phyloP scores from a whole-genome alignment of 2,113 vertebrate species.

The Zootoca vivipara region DNA sequence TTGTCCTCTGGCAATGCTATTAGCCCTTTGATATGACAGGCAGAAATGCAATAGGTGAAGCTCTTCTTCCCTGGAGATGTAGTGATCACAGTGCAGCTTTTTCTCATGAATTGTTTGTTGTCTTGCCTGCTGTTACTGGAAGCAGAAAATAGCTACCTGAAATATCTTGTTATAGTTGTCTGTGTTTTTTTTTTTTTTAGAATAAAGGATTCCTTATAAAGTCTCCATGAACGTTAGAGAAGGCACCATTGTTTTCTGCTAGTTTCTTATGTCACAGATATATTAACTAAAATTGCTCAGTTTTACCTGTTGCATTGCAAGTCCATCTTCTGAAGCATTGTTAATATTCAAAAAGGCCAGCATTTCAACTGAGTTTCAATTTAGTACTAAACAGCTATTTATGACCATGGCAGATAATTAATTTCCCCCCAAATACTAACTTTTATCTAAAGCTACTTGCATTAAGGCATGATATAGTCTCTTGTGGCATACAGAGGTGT shows the following conservation, averaged over 20 bases:
- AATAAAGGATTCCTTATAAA: conserved; percentile 18
- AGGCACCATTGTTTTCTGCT: conserved; percentile 13
- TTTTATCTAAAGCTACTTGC: conserved; percentile 38
- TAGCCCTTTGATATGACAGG: background rate
- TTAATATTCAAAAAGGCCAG: conserved; percentile 7
- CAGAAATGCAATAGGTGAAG: background rate
- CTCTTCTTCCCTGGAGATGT: background rate
- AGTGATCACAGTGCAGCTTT: background rate
- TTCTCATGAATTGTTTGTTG: background rate
- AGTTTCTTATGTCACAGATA: conserved; percentile 26
- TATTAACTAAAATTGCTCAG: conserved; percentile 43
- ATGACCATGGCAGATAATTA: conserved; percentile 24
- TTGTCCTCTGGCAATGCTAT: background rate
- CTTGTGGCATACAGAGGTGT: conserved; percentile 53
- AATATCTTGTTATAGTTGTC: background rate
- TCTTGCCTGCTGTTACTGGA: background rate
- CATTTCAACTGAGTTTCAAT: conserved; percentile 35
- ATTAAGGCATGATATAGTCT: conserved; percentile 37
- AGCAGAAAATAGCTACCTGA: background rate
- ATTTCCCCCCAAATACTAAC: background rate
- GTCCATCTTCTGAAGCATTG: conserved; percentile 45
- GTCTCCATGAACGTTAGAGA: conserved; percentile 23
- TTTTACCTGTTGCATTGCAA: conserved; percentile 29
- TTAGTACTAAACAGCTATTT: conserved; percentile 26
- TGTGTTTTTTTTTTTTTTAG: background rate